phyloP scores from a whole-genome alignment of 1,140 invertebrate species.

The Hormaphis cornu region DNA sequence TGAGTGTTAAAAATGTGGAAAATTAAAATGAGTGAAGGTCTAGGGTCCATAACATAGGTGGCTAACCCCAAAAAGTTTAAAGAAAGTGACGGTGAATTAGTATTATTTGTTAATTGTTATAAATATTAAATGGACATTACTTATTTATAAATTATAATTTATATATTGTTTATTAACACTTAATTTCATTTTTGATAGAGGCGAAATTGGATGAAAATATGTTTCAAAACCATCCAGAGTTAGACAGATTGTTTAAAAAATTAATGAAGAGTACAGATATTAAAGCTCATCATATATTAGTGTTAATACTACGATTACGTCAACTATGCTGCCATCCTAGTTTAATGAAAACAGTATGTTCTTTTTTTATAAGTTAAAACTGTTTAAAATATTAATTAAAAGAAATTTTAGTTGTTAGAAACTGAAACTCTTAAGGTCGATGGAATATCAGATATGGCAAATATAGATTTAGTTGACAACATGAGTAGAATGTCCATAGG shows the following conservation, averaged over 20 bases:
- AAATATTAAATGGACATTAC: too few relatives aligned
- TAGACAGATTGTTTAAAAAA: constrained; percentile 49
- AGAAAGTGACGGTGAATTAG: too few relatives aligned
- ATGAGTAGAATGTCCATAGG: constrained; percentile 21
- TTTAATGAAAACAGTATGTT: constrained; percentile 55
- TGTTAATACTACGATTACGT: constrained; percentile 68
- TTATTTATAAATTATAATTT: too few relatives aligned
- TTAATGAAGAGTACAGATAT: constrained; percentile 53
- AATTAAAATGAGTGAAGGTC: too few relatives aligned
- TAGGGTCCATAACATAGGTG: too few relatives aligned
- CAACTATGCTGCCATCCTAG: constrained; percentile 83
- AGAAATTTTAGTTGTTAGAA: constrained; percentile 2
- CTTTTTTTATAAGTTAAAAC: constrained; percentile 16
- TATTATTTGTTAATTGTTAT: too few relatives aligned
- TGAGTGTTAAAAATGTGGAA: too few relatives aligned
- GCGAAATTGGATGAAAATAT: constrained; percentile 37
- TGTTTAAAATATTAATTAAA: background rate
- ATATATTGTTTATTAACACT: constrained; percentile 33
- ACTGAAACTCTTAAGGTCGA: constrained; percentile 2
- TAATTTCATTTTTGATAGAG: constrained; percentile 7
- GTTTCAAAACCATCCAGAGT: constrained; percentile 40
- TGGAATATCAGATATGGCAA: background rate
- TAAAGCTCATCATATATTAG: constrained; percentile 66
- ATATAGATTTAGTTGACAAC: constrained; percentile 1
- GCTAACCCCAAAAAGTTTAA: too few relatives aligned